Evolutionary conservation across 2,797 vertebrate species (phyloP).

Genomic region (Ciconia nigra): DNA sequence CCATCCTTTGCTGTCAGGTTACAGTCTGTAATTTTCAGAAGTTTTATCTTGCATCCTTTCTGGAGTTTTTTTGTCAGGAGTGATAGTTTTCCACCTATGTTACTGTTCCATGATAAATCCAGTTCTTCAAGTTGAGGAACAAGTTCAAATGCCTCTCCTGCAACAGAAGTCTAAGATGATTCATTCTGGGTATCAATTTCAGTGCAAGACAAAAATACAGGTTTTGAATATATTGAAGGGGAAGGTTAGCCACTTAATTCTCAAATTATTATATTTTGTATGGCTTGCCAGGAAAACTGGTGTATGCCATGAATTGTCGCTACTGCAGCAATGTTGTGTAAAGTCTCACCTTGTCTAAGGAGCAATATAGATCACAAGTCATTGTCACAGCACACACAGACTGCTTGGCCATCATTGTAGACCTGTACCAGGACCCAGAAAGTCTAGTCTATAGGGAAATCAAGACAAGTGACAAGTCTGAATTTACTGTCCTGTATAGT

Average conservation of each 20-base stretch:
- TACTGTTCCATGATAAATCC: slow-evolving; percentile 88
- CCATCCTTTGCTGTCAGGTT: slow-evolving; percentile 80
- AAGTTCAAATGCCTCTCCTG: slow-evolving; percentile 79
- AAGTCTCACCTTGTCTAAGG: background rate
- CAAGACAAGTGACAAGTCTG: background rate
- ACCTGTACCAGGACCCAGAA: background rate
- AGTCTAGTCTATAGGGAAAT: background rate
- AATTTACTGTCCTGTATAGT: background rate
- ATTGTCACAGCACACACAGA: background rate
- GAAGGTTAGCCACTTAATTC: background rate
- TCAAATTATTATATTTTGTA: background rate
- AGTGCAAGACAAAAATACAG: background rate
- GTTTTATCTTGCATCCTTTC: slow-evolving; percentile 70
- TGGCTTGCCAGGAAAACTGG: background rate
- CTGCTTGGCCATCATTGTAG: background rate
- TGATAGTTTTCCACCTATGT: slow-evolving; percentile 79
- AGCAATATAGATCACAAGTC: background rate
- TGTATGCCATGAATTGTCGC: background rate
- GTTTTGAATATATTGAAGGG: background rate
- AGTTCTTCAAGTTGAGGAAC: slow-evolving; percentile 81
- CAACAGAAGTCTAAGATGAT: background rate
- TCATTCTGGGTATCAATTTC: background rate
- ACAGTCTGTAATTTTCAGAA: slow-evolving; percentile 84
- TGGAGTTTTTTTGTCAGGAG: slow-evolving; percentile 75
- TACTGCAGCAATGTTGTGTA: background rate